Evolutionary conservation across 2,113 vertebrate species (phyloP).

Genomic region (Prolemur simus): DNA sequence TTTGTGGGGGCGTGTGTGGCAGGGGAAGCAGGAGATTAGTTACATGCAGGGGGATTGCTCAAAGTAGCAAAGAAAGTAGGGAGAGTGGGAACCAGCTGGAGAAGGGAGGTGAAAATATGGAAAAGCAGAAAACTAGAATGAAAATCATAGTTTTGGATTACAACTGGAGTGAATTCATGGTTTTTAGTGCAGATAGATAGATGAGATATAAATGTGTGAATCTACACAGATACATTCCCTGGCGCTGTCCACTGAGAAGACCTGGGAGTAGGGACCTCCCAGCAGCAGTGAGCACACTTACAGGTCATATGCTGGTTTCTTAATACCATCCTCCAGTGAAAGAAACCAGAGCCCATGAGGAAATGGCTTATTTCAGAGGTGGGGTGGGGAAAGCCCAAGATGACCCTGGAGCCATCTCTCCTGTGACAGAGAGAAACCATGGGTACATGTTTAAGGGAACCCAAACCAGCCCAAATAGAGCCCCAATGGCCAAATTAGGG

Average conservation of each 20-base stretch:
- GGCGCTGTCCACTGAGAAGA: neutral
- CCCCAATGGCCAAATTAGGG: neutral
- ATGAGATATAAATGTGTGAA: neutral
- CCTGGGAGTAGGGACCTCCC: neutral
- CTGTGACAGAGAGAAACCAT: neutral
- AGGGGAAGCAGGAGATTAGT: neutral
- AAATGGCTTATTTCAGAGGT: neutral
- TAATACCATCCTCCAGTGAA: neutral
- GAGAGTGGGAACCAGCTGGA: neutral
- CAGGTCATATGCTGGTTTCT: neutral
- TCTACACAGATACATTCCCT: no score
- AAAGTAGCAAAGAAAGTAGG: neutral
- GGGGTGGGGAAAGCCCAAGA: neutral
- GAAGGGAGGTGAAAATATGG: neutral
- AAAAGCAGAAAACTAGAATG: neutral
- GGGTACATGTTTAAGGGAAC: neutral
- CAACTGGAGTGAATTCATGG: neutral
- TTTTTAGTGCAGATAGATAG: neutral
- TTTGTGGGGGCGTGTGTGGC: neutral
- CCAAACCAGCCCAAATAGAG: neutral
- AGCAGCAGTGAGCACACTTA: neutral
- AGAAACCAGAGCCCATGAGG: neutral
- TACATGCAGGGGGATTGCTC: neutral
- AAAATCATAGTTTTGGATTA: neutral
- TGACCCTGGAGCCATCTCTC: neutral